Base-by-base conservation (phyloP, 1,140 invertebrate genomes). In the Lucilia cuprina region DNA sequence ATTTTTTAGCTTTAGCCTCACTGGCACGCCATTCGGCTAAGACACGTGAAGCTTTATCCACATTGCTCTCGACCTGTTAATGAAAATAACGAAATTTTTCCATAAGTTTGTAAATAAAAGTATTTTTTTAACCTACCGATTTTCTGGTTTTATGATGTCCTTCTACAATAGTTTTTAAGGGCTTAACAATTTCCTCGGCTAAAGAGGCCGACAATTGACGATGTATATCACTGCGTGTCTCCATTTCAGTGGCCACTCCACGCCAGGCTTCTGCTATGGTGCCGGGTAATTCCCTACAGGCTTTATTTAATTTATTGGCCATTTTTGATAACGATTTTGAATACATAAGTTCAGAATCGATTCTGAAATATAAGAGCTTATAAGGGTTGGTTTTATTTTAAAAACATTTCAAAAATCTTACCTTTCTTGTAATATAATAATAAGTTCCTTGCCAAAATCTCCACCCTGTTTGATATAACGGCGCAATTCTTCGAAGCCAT, bases 361-460 rank as follows among this genome's bases (percentile, higher is more conserved):
- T 95, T 93, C 96, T 97, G 91, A 87, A 75, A 88, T 88, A 78
- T n/a, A 1, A 19, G 12, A 83, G 0, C n/a, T 10, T 25, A 70
- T 7, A 47, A 2, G 8, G n/a, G n/a, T n/a, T 74, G 2, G 5
- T 74, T 74, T n/a, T 74, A 74, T n/a, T 19, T 1, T 3, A 85
- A 14, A 7, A 55, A 14, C 12, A 55, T 83, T 65, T 77, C 1
- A 30, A 2, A 2, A 10, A 0, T 84, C 87, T 92, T 92, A 98
- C 97, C 97, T 96, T 93, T 99, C 97, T 91, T 98, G 96, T 83
- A 98, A 92, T 86, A 98, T 96, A 60, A 94, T 92, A 1, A 96
- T 94, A 34, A 99, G 92, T 88, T 98, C 97, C 89, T 98, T 98
- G 92, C 96, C 97, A 88, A 98, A 98, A 90, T 99, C 97, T 74